phyloP scores from a whole-genome alignment of 2,113 vertebrate species.

The Melanostigma gelatinosum region DNA sequence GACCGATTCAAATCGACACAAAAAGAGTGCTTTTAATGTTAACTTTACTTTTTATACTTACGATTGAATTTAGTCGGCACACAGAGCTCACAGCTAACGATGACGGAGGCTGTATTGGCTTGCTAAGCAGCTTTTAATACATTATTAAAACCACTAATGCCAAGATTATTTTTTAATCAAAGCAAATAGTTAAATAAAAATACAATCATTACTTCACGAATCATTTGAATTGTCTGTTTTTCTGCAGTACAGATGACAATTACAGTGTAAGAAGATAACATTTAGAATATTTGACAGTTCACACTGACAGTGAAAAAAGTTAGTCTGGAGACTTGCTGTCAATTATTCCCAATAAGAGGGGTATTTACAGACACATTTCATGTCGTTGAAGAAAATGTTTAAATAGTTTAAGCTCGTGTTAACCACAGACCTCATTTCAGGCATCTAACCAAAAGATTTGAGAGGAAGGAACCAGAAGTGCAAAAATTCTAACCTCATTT shows the following conservation, averaged over 20 bases:
- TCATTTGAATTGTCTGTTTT: neutral
- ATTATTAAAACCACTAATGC: neutral
- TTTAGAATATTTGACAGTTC: too few species aligned
- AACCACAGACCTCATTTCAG: neutral
- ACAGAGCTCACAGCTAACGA: too few species aligned
- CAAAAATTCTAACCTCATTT: neutral
- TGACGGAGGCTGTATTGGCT: neutral
- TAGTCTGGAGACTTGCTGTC: neutral
- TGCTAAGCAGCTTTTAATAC: too few species aligned
- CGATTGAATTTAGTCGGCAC: too few species aligned
- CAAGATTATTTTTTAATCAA: too few species aligned
- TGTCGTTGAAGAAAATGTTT: neutral
- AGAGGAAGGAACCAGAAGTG: neutral
- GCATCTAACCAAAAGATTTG: neutral
- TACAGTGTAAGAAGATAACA: neutral
- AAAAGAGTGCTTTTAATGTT: too few species aligned
- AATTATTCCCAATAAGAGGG: neutral
- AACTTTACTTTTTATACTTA: too few species aligned
- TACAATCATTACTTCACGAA: neutral
- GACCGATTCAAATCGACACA: too few species aligned
- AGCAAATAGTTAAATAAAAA: neutral
- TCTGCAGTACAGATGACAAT: neutral
- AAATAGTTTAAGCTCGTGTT: neutral
- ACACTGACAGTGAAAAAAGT: neutral
- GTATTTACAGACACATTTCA: neutral